Evolutionary conservation across 2,113 vertebrate genomes (phyloP), one percentile per base, ranked within the genome.

Genomic region (Hemicordylus capensis): DNA sequence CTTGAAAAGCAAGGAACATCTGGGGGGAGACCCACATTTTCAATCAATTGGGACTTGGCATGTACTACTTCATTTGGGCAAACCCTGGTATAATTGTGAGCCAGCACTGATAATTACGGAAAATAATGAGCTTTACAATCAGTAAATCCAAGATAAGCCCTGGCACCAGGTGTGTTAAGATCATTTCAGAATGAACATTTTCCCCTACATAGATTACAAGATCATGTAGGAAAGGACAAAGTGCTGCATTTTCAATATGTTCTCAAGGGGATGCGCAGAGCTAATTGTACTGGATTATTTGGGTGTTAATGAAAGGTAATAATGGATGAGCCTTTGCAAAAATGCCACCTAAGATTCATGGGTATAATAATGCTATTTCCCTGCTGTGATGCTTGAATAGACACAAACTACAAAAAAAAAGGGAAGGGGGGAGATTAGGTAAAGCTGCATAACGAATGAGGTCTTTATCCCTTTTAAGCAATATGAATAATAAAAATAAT

Each of bases 201-300:
- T 3, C 0, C 56, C 1, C 24, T 31, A 44, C 48, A 0, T 28
- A 88, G 75, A 28, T 84, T 88, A 72, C 54, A 73, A 73, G 1
- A 77, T 2, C 15, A 83, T 48, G 85, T 85, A 78, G 28, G 28
- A 80, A 81, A 77, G 64, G 85, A 3, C 12, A 85, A n/a, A 90
- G 72, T 69, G 22, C 44, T 87, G 12, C 80, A 78, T 85, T 80
- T 85, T 83, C 83, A 87, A 80, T 84, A 73, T 42, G 81, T 88
- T 88, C 44, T 74, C 66, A 77, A 85, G 66, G 44, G 81, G 39
- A 77, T 10, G 46, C 34, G 31, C 8, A 69, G 63, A 85, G 42
- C n/a, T 91, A 89, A 88, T 86, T n/a, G 5, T 79, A 46, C 26
- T 76, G 37, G 75, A 82, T 90, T 89, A 81, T 92, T 87, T 91